Conservation (phyloP, 2,888 invertebrate genomes). For the Rhamnusium bicolor region DNA sequence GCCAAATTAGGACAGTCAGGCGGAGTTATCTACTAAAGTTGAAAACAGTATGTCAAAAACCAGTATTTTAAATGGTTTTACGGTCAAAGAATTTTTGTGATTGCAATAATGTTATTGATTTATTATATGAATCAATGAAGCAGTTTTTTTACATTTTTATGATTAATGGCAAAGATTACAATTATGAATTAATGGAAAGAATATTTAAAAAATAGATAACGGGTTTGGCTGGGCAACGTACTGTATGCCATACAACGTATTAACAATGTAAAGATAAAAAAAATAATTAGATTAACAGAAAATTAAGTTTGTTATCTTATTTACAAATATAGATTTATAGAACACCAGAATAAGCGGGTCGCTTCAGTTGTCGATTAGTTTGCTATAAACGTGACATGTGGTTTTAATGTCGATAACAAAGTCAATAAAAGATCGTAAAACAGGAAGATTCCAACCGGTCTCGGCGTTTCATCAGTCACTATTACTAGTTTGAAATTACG, state of each 20-base stretch:
- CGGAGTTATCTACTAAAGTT: no score
- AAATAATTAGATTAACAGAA: background rate
- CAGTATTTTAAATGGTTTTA: no score
- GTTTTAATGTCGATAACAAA: background rate
- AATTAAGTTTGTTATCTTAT: background rate
- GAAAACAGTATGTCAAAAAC: no score
- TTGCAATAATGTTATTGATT: no score
- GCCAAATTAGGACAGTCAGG: no score
- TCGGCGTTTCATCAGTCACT: background rate
- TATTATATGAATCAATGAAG: no score
- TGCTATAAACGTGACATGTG: background rate
- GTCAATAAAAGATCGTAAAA: background rate
- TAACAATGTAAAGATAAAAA: background rate
- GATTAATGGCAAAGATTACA: no score
- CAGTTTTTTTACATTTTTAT: no score
- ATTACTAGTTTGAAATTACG: background rate
- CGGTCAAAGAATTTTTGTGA: no score
- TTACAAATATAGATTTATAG: background rate
- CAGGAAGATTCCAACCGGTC: background rate
- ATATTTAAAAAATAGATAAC: background rate
- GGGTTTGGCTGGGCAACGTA: background rate
- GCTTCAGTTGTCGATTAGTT: background rate
- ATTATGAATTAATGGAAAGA: no score
- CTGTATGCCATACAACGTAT: background rate
- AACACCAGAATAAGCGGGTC: background rate